Evolutionary conservation across 1,140 invertebrate species (phyloP), one percentile per base, ranked within the genome.

Genomic region (Megalonaias nervosa): DNA sequence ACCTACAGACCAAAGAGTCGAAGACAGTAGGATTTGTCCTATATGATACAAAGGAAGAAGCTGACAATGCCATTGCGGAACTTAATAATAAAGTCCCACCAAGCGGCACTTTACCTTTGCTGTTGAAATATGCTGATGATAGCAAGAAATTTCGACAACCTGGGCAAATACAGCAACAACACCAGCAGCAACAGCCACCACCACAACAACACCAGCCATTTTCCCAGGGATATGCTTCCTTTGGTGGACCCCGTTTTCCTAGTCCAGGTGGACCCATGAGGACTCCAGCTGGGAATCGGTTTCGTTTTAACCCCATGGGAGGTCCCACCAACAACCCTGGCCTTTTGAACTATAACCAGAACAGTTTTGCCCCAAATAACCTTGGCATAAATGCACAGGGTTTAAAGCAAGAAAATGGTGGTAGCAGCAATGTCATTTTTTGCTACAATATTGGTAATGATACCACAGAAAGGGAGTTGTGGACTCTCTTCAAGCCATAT

Each of bases 21-120:
- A 90, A 95, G 84, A 96, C 96, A 56, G 95, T 97, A 71, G 96
- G 96, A 6, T 97, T 97, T 92, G 95, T 97, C 0, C 93, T 99
- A 14, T 87, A 80, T 67, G 82, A 86, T 19, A 79, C 70, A 17
- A 82, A 81, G 57, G 67, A 75, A 14, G 95, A 97, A 88, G 96
- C 97, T 2, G 95, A 96, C 87, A 94, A 95, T 77, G 97, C 97
- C 31, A 97, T 98, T 81, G 93, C 93, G 26, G 93, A 93, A 61
- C 90, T 98, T 67, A 95, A 97, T 89, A 96, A 96, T 65, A 94
- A 94, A 75, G 94, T 95, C 84, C 94, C 95, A 57, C 94, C 96
- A 80, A 96, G 95, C 80, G 94, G 94, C 64, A 94, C 93, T 57
- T 94, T 96, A 85, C 95, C 95, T 19, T 91, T 98, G 12, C 94